Conservation (phyloP, 2,888 invertebrate genomes). For the Nipponacmea schrenckii region DNA sequence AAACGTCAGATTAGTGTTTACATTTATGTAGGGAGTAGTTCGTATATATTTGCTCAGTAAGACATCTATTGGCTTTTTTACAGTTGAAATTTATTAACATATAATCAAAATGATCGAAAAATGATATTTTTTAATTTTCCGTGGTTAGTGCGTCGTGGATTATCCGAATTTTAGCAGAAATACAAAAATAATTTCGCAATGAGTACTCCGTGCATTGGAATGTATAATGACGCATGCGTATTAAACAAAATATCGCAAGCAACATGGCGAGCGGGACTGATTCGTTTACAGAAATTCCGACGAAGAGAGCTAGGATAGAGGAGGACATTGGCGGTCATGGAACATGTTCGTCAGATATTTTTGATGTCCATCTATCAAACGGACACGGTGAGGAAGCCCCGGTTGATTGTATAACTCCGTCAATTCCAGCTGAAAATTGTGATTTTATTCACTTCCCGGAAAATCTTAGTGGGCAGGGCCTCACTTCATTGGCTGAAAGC, state of each 20-base stretch:
- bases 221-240: background rate
- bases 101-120: too few species aligned
- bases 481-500: background rate
- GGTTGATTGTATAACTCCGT: background rate
- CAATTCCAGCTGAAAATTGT: background rate
- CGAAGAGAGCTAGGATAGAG: constrained; percentile 32
- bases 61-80: too few species aligned
- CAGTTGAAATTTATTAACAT: too few species aligned
- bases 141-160: too few species aligned
- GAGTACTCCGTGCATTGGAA: constrained; percentile 2
- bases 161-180: too few species aligned
- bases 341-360: constrained; percentile 10
- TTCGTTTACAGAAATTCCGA: constrained; percentile 19
- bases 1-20: background rate
- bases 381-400: constrained; percentile 1
- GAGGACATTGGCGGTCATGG: constrained; percentile 9
- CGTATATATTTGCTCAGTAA: too few species aligned
- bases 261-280: constrained; percentile 39
- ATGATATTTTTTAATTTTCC: too few species aligned
- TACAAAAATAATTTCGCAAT: background rate
- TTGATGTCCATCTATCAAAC: constrained; percentile 3
- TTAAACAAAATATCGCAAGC: constrained; percentile 15
- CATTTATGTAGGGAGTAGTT: background rate
- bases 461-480: background rate
- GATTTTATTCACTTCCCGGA: constrained; percentile 4